Evolutionary conservation across 1,140 invertebrate genomes (phyloP).

Genomic region (Wiebesia pumilae): DNA sequence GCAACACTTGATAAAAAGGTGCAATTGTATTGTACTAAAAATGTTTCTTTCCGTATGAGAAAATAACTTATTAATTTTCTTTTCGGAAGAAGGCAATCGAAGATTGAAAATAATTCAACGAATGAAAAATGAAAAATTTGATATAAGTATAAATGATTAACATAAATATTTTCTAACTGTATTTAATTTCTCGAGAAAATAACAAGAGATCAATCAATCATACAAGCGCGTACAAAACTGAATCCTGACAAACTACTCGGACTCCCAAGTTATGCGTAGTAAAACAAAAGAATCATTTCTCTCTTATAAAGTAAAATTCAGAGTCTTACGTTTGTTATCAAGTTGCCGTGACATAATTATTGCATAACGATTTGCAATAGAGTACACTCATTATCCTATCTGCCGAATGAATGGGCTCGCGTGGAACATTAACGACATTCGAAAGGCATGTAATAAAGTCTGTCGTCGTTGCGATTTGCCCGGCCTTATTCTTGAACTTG

Average conservation of each 20-base stretch:
- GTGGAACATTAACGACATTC: conserved; percentile 19
- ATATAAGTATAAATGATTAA: neutral
- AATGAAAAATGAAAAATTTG: neutral
- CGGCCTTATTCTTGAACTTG: conserved; percentile 26
- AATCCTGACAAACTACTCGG: neutral
- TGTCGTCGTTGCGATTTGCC: neutral
- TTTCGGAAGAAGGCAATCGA: too few relatives aligned
- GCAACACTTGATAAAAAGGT: too few relatives aligned
- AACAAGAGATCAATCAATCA: neutral
- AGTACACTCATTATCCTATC: neutral
- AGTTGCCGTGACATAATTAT: conserved; percentile 38
- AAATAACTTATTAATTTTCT: too few relatives aligned
- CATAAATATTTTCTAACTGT: neutral
- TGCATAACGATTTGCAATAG: conserved; percentile 2
- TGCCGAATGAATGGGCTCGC: conserved; percentile 9
- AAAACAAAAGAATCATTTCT: conserved; percentile 1
- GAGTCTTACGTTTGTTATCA: neutral
- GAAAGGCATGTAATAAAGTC: conserved; percentile 6
- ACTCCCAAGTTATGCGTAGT: neutral
- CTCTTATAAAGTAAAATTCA: conserved; percentile 13
- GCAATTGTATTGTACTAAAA: too few relatives aligned
- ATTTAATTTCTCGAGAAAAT: neutral
- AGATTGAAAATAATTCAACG: too few relatives aligned
- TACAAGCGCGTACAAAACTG: neutral
- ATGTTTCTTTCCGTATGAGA: too few relatives aligned